Base-by-base conservation (phyloP, 2,113 vertebrate genomes). In the Larimichthys crocea region DNA sequence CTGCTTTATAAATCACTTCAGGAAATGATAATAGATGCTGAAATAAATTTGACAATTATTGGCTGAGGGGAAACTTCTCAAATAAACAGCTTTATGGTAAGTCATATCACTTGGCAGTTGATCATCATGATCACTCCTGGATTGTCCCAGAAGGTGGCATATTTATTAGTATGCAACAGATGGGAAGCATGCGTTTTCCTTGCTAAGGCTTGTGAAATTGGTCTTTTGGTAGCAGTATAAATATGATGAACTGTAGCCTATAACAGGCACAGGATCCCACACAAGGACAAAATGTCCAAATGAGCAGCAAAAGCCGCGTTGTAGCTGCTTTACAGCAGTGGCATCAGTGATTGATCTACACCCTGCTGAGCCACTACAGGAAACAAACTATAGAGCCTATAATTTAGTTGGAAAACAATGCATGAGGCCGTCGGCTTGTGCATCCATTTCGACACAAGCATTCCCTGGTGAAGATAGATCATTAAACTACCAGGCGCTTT, bases 211-310 rank as follows among this genome's bases (percentile, higher is more conserved):
- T 95, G 95, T 91, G 97, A 96, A 99, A 99, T 97, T 96, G 97
- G 96, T 97, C 97, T 99, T 97, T 95, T 97, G 98, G 97, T 97
- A 96, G 97, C 97, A 96, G 95, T 99, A 98, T 98, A 99, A 99
- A 98, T 96, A 98, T 99, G 97, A 99, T 99, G 97, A 97, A 99
- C 96, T 85, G 91, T 44, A 91, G 92, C 79, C 89, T 79, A 86
- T 89, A 92, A 96, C 96, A 96, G 95, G 95, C 95, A 48, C 74
- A 87, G 95, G 92, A 92, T 95, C 94, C 94, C 90, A 91, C 93
- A 94, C 96, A 91, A 92, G 96, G 96, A 96, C 96, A 95, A 97
- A 96, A 95, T 94, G 92, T 87, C 96, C 96, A 97, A 96, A 97
- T 96, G 96, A 97, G 93, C 90, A 87, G 85, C 85, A 90, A 87